Evolutionary conservation across 1,140 invertebrate species (phyloP), one percentile per base, ranked within the genome.

Genomic region (Tachypleus tridentatus): DNA sequence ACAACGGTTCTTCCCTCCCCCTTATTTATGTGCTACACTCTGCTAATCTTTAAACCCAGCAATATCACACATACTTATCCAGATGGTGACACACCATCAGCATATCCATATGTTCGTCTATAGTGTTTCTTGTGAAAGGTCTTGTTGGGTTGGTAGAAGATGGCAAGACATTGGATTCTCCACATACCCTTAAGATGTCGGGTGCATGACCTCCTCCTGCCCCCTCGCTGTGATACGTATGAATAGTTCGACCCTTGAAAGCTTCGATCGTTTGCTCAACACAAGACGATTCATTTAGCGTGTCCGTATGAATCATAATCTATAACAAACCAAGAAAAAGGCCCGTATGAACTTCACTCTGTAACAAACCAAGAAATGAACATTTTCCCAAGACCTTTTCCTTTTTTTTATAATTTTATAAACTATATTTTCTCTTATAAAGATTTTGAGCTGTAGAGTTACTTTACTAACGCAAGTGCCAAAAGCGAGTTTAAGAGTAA

Each of bases 291-390:
- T 78, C 77, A 61, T 78, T 78, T 47, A 78, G 67, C 4, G 76
- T 77, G 62, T 78, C 77, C 4, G 76, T 78, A 62, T 78, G 77
- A 58, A 78, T 74, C 62, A 76, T 75, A 3, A 77, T 70, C 75
- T 77, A 60, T 4, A 66, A 62, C 57, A 51, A 49, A 60, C 8
- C n/a, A n/a, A n/a, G n/a, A n/a, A n/a, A n/a, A n/a, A n/a, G n/a
- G n/a, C n/a, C n/a, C n/a, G n/a, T n/a, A n/a, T n/a, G n/a, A n/a
- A n/a, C n/a, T n/a, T n/a, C n/a, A n/a, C n/a, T n/a, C n/a, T n/a
- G n/a, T n/a, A n/a, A n/a, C n/a, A n/a, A 29, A 29, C 29, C 29
- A 29, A 29, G 29, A 29, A 29, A 29, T 29, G 29, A 29, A 29
- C 29, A 29, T 29, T 29, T 29, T 2, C 29, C 29, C 29, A 29